Percentiles rank a stretch among this genome's conserved stretches.
Evolutionary conservation across 1,140 invertebrate species (phyloP).

Genomic region (Apis mellifera): Amel_HAv3.1 CM009932.2:3939501-3940000

Average conservation of each 20-base stretch:
- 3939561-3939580: slow-evolving; percentile 66
- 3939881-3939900: slow-evolving; percentile 82
- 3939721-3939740: slow-evolving; percentile 87
- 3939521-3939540: no score
- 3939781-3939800: slow-evolving; percentile 32
- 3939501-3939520: slow-evolving; percentile 5
- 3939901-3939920: slow-evolving; percentile 73
- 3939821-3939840: slow-evolving; percentile 82
- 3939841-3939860: slow-evolving; percentile 89
- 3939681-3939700: slow-evolving; percentile 78
- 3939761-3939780: slow-evolving; percentile 27
- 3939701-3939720: slow-evolving; percentile 79
- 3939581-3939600: slow-evolving; percentile 64
- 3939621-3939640: background rate
- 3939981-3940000: slow-evolving; percentile 70
- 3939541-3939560: background rate
- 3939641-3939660: slow-evolving; percentile 6
- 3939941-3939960: slow-evolving; percentile 76
- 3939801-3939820: background rate
- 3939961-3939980: slow-evolving; percentile 68
- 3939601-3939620: background rate
- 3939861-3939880: slow-evolving; percentile 85
- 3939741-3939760: slow-evolving; percentile 93
- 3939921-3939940: slow-evolving; percentile 71
- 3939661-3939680: background rate